Evolutionary conservation across 1,140 invertebrate species (phyloP), one percentile per base, ranked within the genome.

Genomic region (Meloidogyne chitwoodi): DNA sequence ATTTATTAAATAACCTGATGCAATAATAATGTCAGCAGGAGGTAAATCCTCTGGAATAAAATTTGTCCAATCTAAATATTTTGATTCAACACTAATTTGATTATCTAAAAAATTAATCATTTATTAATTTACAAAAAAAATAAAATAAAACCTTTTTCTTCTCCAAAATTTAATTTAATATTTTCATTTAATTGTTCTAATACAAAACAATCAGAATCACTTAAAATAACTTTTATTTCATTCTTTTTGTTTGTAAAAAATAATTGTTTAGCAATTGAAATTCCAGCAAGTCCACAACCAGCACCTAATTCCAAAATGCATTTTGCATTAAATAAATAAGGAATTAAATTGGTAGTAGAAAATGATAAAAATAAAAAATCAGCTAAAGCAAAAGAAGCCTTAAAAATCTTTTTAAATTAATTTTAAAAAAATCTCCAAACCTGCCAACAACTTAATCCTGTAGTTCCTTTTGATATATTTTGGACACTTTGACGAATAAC

Each of bases 271-370:
- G 70, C 48, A 19, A 71, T 48, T 1, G 41, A 44, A 75, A 79
- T 79, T 38, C 78, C 78, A 8, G 65, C 77, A 24, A 79, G 69
- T 73, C 78, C 78, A 74, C 78, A 79, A 5, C 78, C 78, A 19
- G 78, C 78, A 41, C 78, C 78, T 29, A 79, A 72, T 68, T 79
- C 78, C 27, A 79, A 34, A 26, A 80, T 44, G 24, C 31, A 64
- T 16, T 41, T 26, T 24, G 56, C 48, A 31, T 29, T 31, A 16
- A 41, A 64, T 24, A 73, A 8, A 19, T 48, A 56, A 10, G 19
- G 31, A 1, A 34, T n/a, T 26, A 4, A 61, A 74, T 14, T 16
- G 22, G 65, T 41, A 38, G 34, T 6, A 19, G 64, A 73, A 26
- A 16, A 22, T 61, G 48, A 61, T 31, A 29, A 74, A 31, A 22